A percentile compares a stretch with the other conserved stretches of the same genome.
These are phyloP conservation scores for Protophormia terraenovae DNA, from an alignment of 2,888 invertebrate genomes.

Conservation along the genomic window DNA sequence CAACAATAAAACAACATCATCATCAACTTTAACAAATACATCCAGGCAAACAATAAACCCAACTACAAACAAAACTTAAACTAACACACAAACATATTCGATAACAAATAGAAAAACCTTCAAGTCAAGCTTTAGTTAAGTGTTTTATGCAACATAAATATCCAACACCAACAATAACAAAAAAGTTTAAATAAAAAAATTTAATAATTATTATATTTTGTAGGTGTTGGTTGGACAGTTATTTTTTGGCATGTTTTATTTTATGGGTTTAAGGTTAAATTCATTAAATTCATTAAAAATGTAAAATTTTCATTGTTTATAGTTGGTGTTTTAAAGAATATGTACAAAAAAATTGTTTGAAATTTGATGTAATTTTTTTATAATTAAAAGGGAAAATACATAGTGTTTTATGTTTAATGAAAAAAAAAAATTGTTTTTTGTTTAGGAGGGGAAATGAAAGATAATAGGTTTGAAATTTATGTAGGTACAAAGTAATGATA, in stretches of 20 bases:
- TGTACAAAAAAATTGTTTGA: not conserved
- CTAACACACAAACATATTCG: not conserved
- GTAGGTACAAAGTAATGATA: not conserved
- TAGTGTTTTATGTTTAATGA: not conserved
- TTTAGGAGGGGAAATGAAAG: not conserved
- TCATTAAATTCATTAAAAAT: constrained; percentile 51
- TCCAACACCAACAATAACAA: not conserved
- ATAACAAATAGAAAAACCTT: not conserved
- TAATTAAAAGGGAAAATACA: constrained; percentile 2
- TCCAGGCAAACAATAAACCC: not conserved
- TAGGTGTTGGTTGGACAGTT: constrained; percentile 51
- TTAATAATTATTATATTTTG: constrained; percentile 48
- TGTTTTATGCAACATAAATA: constrained; percentile 27
- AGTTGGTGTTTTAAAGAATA: not conserved
- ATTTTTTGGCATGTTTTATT: constrained; percentile 40
- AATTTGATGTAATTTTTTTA: constrained; percentile 19
- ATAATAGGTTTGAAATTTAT: not conserved
- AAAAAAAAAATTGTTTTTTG: not conserved
- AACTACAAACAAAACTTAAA: not conserved
- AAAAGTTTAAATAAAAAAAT: constrained; percentile 14
- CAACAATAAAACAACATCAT: not conserved
- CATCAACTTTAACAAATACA: not conserved
- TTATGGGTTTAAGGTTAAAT: constrained; percentile 37
- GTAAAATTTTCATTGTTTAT: constrained; percentile 19
- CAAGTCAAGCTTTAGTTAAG: constrained; percentile 43